Base-by-base conservation (phyloP, 2,797 vertebrate species). In the Prunella strophiata region DNA sequence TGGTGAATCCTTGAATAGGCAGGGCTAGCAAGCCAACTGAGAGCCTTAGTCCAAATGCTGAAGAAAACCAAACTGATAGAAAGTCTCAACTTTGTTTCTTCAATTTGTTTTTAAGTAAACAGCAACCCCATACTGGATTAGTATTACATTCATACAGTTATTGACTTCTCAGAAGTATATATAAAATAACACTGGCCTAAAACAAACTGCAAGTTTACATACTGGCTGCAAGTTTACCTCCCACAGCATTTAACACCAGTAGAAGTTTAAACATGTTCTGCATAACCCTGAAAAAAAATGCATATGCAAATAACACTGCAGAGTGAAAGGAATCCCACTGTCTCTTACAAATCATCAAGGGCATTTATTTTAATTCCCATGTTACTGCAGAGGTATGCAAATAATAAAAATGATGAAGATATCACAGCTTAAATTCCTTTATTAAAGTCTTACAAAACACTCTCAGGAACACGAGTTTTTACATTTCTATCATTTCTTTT, bases 251-350 rank as follows among this genome's bases (percentile, higher is more conserved):
- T 92, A 76, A 85, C 43, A 71, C 26, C 38, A 88, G 70, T 5
- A 76, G 23, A 94, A 88, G 85, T 89, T 91, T 57, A 88, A 95
- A 92, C 50, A 74, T 40, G 58, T 65, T 85, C 89, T 78, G 18
- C 21, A 57, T 54, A 88, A 92, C 51, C 85, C 70, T 72, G 42
- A 65, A 75, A 85, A 89, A 75, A 93, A 90, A 68, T 4, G 34
- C 42, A 58, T 47, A 77, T 43, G 66, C 63, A 86, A 71, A 83
- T 91, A 87, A 81, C 50, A 73, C 36, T 47, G 30, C 59, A 74
- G 78, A 91, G 54, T 45, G 48, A 91, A 94, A 92, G 52, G 66
- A 94, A 92, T 61, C 38, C 52, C 57, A 89, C n/a, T 22, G 36
- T 36, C 76, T 94, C 83, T 63, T 88, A 68, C n/a, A 85, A 93